These are phyloP conservation scores for Borostomias antarcticus DNA, from an alignment of 2,797 vertebrate species.

Conservation along the genomic window DNA sequence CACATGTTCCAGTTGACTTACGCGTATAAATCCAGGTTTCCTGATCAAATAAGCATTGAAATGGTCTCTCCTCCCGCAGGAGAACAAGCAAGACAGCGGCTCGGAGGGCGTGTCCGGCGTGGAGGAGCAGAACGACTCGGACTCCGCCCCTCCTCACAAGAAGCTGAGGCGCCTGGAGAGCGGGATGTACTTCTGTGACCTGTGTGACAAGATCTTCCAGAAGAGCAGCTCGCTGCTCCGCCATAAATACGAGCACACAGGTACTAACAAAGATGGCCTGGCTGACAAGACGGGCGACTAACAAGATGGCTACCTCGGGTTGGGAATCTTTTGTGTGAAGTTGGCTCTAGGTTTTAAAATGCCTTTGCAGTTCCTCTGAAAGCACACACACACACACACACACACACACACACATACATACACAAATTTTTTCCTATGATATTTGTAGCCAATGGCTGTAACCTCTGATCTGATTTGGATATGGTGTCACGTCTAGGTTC, in stretches of 20 bases:
- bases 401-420: too few species aligned
- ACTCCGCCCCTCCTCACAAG: constrained; percentile 83
- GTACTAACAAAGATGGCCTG: too few species aligned
- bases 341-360: not conserved
- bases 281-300: too few species aligned
- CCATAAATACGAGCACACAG: constrained; percentile 85
- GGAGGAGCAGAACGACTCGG: constrained; percentile 88
- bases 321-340: not conserved
- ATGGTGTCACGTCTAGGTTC: constrained; percentile 11
- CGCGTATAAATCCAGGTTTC: too few species aligned
- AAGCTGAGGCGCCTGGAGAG: constrained; percentile 88
- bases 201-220: constrained; percentile 98
- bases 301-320: not conserved
- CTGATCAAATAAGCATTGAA: too few species aligned
- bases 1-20: too few species aligned
- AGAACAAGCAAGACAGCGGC: constrained; percentile 84
- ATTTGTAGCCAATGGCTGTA: not conserved
- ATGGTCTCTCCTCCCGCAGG: too few species aligned
- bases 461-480: constrained; percentile 4
- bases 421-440: constrained; percentile 4
- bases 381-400: too few species aligned
- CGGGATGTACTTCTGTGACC: constrained; percentile 92
- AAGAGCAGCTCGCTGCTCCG: constrained; percentile 96
- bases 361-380: not conserved
- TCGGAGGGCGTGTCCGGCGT: constrained; percentile 80